Percentiles rank a stretch among this genome's conserved stretches.
phyloP scores from a whole-genome alignment of 2,888 invertebrate genomes.

The Agrochola macilenta region DNA sequence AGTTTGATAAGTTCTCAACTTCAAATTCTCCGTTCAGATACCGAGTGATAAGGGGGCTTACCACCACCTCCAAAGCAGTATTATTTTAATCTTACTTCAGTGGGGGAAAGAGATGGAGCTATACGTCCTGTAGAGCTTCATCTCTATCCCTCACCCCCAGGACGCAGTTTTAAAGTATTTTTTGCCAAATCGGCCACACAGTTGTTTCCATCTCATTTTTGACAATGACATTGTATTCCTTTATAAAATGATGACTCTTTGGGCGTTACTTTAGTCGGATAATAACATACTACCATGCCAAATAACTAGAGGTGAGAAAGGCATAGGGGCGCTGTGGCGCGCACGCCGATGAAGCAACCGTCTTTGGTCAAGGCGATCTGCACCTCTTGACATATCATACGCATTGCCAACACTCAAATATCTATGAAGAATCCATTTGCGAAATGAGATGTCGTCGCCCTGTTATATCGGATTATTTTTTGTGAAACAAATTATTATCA shows the following conservation, averaged over 20 bases:
- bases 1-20: not conserved
- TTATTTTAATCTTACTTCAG: too few species aligned
- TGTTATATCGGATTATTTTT: slow-evolving; percentile 23
- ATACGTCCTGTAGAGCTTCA: too few species aligned
- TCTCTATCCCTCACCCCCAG: too few species aligned
- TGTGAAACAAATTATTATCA: slow-evolving; percentile 30
- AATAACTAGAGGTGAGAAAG: slow-evolving; percentile 50
- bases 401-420: slow-evolving; percentile 62
- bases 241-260: not conserved
- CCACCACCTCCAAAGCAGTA: too few species aligned
- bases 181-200: not conserved
- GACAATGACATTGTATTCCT: not conserved
- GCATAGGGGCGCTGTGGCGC: slow-evolving; percentile 37
- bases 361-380: slow-evolving; percentile 65
- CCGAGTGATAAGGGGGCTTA: not conserved
- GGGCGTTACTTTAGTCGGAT: not conserved
- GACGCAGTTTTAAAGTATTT: not conserved
- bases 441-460: slow-evolving; percentile 51
- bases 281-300: slow-evolving; percentile 14
- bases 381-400: slow-evolving; percentile 67
- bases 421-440: slow-evolving; percentile 63
- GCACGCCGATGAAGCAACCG: slow-evolving; percentile 54
- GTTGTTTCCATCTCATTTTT: not conserved
- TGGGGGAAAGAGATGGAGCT: too few species aligned
- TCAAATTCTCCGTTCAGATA: not conserved